Base-by-base conservation (phyloP, 2,797 vertebrate genomes). In the Sus cebifrons region DNA sequence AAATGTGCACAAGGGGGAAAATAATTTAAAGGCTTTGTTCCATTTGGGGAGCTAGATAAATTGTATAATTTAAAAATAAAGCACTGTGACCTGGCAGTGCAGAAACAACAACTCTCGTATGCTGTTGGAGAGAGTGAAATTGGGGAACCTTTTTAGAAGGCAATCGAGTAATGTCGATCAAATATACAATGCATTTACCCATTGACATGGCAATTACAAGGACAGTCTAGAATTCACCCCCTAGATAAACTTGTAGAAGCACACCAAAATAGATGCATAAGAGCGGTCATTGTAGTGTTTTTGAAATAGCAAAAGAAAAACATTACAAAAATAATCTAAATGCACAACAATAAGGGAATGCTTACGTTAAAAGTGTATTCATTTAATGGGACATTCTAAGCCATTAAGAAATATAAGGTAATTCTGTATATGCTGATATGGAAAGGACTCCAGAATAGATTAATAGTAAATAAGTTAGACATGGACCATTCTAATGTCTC, bases 1-100 rank as follows among this genome's bases (percentile, higher is more conserved):
- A 98, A 98, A 96, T 74, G 62, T 89, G 95, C 40, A 70, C 88
- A 85, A 87, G 65, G 52, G 94, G 96, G 91, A 94, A 91, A 93
- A 96, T 92, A 96, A 95, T 11, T 1, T 95, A 89, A 97, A 83
- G 58, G 44, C 65, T 97, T 94, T 97, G n/a, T 95, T 96, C 52
- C 73, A 94, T 96, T 97, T 96, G 95, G 75, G 92, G 52, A 92
- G 52, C 64, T 89, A 65, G 90, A 82, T 95, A 95, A 97, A 97
- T 93, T 87, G 75, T 91, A 44, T 92, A 90, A 96, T 67, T 96
- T 92, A 86, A 92, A 96, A 93, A 93, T 86, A 95, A 97, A 94
- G 27, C 36, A 82, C 40, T 74, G 44, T 85, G 62, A 65, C 94
- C 71, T 40, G 23, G 75, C 18, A 91, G 6, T 77, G 49, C 93